Evolutionary conservation across 2,888 invertebrate genomes (phyloP).

Genomic region (Beris chalybata): DNA sequence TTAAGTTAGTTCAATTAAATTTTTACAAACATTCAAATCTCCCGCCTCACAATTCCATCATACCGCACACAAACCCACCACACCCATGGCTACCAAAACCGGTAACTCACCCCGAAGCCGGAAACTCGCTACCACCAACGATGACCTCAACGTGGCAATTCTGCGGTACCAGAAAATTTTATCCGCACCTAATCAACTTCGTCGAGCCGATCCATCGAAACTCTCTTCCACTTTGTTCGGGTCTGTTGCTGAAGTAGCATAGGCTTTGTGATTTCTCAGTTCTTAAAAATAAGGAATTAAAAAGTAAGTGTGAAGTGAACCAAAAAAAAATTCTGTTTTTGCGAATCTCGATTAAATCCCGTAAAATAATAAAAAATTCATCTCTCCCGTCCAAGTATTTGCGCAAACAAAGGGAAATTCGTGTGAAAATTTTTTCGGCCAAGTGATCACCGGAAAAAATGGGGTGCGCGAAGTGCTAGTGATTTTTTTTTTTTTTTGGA

Average conservation of each 20-base stretch:
- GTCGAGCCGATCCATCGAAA: conserved; percentile 53
- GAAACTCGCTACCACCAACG: conserved; percentile 39
- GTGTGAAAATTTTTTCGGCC: too few relatives aligned
- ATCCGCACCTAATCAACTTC: not conserved
- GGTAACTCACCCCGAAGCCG: conserved; percentile 29
- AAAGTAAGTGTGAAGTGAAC: conserved; percentile 39
- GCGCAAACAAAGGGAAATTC: too few relatives aligned
- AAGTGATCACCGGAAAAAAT: too few relatives aligned
- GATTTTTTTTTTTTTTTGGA: too few relatives aligned
- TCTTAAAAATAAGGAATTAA: conserved; percentile 5
- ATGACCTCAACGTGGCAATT: conserved; percentile 42
- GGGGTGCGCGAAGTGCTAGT: too few relatives aligned
- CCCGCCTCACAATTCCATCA: too few relatives aligned
- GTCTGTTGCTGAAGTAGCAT: conserved; percentile 68
- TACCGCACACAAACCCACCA: not conserved
- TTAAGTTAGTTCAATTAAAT: too few relatives aligned
- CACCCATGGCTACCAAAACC: not conserved
- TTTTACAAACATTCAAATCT: too few relatives aligned
- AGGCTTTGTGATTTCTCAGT: conserved; percentile 52
- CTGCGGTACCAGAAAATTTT: conserved; percentile 11
- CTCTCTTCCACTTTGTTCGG: conserved; percentile 71
- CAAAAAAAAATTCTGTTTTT: not conserved
- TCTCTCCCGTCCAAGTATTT: too few relatives aligned
- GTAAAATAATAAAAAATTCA: not conserved
- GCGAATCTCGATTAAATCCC: not conserved